Conservation (phyloP, 2,888 invertebrate genomes). For the Parasteatoda lunata region DNA sequence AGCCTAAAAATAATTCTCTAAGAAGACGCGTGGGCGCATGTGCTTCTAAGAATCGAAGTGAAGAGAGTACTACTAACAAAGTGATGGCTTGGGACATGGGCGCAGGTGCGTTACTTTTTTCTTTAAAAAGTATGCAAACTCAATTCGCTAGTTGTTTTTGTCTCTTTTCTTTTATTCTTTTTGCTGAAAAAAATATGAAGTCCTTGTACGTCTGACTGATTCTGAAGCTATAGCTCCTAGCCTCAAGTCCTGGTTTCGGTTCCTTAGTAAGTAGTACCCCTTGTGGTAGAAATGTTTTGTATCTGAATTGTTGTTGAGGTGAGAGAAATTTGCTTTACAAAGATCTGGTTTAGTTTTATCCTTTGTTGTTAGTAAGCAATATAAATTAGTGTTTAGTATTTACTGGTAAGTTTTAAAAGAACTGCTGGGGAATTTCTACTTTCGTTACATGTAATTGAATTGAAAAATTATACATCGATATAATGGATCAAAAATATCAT, state of each 20-base stretch:
- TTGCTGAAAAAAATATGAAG: background rate
- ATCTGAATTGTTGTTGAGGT: background rate
- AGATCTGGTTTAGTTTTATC: background rate
- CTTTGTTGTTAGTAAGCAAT: background rate
- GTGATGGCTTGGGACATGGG: slow-evolving; percentile 39
- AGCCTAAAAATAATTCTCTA: background rate
- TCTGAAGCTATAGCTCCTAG: background rate
- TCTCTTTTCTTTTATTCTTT: background rate
- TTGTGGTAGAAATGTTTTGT: background rate
- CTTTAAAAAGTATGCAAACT: background rate
- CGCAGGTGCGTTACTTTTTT: slow-evolving; percentile 44
- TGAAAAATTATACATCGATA: no score
- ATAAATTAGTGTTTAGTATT: no score
- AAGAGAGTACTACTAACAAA: slow-evolving; percentile 39
- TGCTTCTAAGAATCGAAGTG: background rate
- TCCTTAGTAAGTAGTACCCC: background rate
- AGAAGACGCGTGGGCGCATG: slow-evolving; percentile 18
- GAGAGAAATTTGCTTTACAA: background rate
- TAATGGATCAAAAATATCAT: no score
- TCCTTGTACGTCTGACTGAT: background rate
- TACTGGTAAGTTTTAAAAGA: no score
- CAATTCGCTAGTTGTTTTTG: background rate
- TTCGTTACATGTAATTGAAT: no score
- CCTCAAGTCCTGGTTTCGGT: slow-evolving; percentile 22
- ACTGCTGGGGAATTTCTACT: no score